A percentile compares a stretch with the other conserved stretches of the same genome.
These are phyloP conservation scores for Ivindomyrus marchei DNA, from an alignment of 2,113 vertebrate genomes.

Conservation along the genomic window DNA sequence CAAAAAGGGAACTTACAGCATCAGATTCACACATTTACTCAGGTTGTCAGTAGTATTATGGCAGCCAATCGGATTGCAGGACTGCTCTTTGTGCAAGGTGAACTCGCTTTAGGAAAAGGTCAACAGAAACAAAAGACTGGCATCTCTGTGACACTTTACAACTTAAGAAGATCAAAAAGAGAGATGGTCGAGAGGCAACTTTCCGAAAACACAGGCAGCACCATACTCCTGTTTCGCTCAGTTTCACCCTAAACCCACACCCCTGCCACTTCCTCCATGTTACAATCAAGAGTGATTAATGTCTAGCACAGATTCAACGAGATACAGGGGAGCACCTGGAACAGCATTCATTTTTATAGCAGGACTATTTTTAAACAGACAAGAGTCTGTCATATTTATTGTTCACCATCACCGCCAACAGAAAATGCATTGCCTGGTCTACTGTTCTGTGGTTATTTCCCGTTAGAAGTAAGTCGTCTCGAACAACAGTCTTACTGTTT, in stretches of 20 bases:
- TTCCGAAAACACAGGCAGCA: neutral
- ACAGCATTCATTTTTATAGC: conserved; percentile 47
- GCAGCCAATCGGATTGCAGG: conserved; percentile 32
- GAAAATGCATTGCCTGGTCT: conserved; percentile 49
- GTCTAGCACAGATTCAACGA: conserved; percentile 57
- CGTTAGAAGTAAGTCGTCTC: conserved; percentile 62
- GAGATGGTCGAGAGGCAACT: neutral
- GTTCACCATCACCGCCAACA: conserved; percentile 41
- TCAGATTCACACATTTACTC: neutral
- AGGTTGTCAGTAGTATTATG: neutral
- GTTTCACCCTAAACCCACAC: neutral
- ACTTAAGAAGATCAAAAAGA: conserved; percentile 14
- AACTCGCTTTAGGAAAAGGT: conserved; percentile 41
- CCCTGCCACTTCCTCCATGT: conserved; percentile 13
- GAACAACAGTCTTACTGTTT: conserved; percentile 48
- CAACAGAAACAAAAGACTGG: conserved; percentile 50
- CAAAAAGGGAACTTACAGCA: neutral
- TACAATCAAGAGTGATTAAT: conserved; percentile 42
- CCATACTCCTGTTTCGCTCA: neutral
- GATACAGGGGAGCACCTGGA: conserved; percentile 50
- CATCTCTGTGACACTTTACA: conserved; percentile 47
- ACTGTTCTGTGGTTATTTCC: conserved; percentile 43
- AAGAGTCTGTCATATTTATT: conserved; percentile 56
- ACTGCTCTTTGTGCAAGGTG: conserved; percentile 43
- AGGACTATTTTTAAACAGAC: conserved; percentile 48